phyloP scores from a whole-genome alignment of 2,888 invertebrate genomes.

The Drosophila flavopinicola region DNA sequence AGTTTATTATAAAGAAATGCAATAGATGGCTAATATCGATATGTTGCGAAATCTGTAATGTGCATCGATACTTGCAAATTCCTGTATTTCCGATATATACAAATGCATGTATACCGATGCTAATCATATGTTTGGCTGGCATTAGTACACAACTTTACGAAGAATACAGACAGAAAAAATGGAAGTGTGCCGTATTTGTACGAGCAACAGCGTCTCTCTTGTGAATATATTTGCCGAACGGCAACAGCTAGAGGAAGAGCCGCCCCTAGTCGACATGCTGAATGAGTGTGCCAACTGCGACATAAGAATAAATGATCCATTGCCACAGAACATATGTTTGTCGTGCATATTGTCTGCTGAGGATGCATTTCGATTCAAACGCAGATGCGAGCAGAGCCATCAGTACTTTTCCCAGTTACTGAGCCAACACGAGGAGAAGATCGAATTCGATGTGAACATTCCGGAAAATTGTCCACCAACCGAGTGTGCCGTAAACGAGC shows the following conservation, averaged over 20 bases:
- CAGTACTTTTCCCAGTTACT: slow-evolving; percentile 12
- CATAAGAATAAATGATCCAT: slow-evolving; percentile 13
- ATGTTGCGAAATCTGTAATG: too few species aligned
- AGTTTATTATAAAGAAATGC: too few species aligned
- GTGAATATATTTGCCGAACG: slow-evolving; percentile 23
- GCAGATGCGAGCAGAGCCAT: slow-evolving; percentile 17
- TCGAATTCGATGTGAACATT: not conserved
- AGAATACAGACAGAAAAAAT: not conserved
- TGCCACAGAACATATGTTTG: slow-evolving; percentile 28
- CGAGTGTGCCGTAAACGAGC: not conserved
- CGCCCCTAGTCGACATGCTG: slow-evolving; percentile 23
- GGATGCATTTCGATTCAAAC: slow-evolving; percentile 28
- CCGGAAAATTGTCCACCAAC: not conserved
- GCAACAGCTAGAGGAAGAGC: slow-evolving; percentile 1
- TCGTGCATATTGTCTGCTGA: slow-evolving; percentile 20
- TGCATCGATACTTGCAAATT: too few species aligned
- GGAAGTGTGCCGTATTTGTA: slow-evolving; percentile 24
- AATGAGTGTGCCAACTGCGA: slow-evolving; percentile 14
- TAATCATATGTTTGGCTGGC: not conserved
- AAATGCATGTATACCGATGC: not conserved
- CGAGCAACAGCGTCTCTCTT: slow-evolving; percentile 3
- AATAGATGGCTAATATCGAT: too few species aligned
- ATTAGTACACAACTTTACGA: not conserved
- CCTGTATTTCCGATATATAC: too few species aligned
- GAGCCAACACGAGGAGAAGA: not conserved